Evolutionary conservation across 2,797 vertebrate genomes (phyloP).

Genomic region (Pygocentrus nattereri): DNA sequence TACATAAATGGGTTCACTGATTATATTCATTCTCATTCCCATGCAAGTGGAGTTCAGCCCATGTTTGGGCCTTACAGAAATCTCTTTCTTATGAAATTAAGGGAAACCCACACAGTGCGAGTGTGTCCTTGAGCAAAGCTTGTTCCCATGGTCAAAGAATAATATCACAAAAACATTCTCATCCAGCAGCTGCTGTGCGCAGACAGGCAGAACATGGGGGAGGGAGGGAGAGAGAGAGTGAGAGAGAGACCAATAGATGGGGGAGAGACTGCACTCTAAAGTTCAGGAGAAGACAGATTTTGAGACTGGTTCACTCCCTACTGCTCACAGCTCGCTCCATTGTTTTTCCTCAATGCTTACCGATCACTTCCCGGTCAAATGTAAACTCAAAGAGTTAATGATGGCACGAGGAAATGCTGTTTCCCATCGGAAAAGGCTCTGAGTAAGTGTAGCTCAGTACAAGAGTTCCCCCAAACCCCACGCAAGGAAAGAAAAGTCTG

Average conservation of each 20-base stretch:
- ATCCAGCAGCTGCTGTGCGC: conserved; percentile 29
- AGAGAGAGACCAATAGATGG: not conserved
- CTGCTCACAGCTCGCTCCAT: conserved; percentile 56
- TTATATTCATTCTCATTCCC: not conserved
- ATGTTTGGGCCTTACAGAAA: not conserved
- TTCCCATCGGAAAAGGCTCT: conserved; percentile 7
- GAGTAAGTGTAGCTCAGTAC: not conserved
- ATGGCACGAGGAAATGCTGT: conserved; percentile 1
- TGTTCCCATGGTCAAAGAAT: conserved; percentile 34
- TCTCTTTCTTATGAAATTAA: conserved; percentile 12
- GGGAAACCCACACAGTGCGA: not conserved
- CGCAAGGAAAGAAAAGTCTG: not conserved
- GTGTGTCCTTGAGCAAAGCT: conserved; percentile 15
- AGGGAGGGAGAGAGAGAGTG: not conserved
- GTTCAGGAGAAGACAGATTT: conserved; percentile 48
- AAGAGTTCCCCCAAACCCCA: not conserved
- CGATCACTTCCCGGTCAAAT: conserved; percentile 67
- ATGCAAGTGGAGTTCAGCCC: too few species aligned
- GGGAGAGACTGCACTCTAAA: not conserved
- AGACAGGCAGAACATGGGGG: conserved; percentile 14
- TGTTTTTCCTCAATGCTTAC: not conserved
- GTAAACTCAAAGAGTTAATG: conserved; percentile 41
- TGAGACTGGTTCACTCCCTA: conserved; percentile 69
- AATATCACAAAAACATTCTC: conserved; percentile 24
- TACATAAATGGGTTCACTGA: not conserved